Conservation (phyloP, 2,888 invertebrate genomes). For the Corbicula japonica region DNA sequence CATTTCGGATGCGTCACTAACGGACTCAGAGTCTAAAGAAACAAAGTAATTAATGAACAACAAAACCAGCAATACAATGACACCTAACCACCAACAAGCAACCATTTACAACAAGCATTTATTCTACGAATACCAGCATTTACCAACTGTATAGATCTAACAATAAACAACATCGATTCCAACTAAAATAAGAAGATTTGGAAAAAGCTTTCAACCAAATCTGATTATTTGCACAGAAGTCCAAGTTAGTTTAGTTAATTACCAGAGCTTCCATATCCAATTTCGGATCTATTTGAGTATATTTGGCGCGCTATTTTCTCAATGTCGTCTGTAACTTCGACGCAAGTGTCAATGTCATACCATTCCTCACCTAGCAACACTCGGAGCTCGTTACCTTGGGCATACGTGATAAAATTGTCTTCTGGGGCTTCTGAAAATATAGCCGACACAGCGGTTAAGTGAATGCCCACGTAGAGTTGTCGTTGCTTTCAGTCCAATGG, state of each 20-base stretch:
- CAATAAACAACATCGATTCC: no score
- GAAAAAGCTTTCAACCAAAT: no score
- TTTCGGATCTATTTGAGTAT: constrained; percentile 12
- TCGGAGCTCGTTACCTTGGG: constrained; percentile 54
- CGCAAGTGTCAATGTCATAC: constrained; percentile 58
- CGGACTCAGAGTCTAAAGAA: constrained; percentile 45
- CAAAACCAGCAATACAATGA: neutral
- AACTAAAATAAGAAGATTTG: no score
- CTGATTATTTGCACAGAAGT: constrained; percentile 28
- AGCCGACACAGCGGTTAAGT: constrained; percentile 5
- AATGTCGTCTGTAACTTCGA: constrained; percentile 43
- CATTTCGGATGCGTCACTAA: constrained; percentile 33
- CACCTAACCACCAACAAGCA: neutral
- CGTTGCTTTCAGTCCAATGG: no score
- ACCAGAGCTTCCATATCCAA: constrained; percentile 52
- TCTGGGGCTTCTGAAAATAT: constrained; percentile 19
- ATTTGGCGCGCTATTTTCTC: constrained; percentile 37
- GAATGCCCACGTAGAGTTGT: no score
- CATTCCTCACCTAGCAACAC: constrained; percentile 58
- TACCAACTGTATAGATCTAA: no score
- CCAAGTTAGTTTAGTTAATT: constrained; percentile 27
- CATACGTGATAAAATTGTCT: constrained; percentile 31
- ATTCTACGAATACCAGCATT: neutral
- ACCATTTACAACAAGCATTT: neutral
- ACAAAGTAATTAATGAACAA: neutral